Evolutionary conservation across 2,797 vertebrate genomes (phyloP).

Genomic region (Brachyrhaphis roseni): DNA sequence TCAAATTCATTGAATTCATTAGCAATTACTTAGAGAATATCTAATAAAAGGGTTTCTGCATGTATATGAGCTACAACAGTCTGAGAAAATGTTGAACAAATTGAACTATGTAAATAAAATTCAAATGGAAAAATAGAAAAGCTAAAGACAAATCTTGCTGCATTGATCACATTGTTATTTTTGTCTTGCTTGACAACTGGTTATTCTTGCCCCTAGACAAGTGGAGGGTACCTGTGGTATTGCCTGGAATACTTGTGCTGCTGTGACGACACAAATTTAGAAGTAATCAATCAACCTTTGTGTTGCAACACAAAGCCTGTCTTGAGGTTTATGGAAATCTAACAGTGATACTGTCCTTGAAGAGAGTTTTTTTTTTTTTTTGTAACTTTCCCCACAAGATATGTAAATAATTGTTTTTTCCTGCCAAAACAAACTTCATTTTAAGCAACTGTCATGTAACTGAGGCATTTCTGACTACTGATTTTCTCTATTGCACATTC

Average conservation of each 20-base stretch:
- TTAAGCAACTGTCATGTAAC: slow-evolving; percentile 40
- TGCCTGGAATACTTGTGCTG: slow-evolving; percentile 59
- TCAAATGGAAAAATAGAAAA: slow-evolving; percentile 47
- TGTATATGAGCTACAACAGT: not conserved
- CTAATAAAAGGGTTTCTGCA: not conserved
- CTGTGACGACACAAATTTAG: slow-evolving; percentile 73
- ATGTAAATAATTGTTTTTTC: slow-evolving; percentile 53
- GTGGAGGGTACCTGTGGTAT: slow-evolving; percentile 75
- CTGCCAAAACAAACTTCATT: slow-evolving; percentile 27
- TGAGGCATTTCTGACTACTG: slow-evolving; percentile 25
- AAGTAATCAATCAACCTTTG: slow-evolving; percentile 85
- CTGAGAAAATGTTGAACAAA: slow-evolving; percentile 19
- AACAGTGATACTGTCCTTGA: slow-evolving; percentile 67
- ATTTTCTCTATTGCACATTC: slow-evolving; percentile 25
- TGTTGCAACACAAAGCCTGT: slow-evolving; percentile 77
- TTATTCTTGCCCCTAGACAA: slow-evolving; percentile 66
- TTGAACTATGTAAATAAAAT: slow-evolving; percentile 35
- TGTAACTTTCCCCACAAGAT: slow-evolving; percentile 42
- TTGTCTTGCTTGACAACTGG: slow-evolving; percentile 70
- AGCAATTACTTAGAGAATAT: not conserved
- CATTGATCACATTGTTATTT: slow-evolving; percentile 74
- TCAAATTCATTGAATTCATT: not conserved
- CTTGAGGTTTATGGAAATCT: slow-evolving; percentile 77
- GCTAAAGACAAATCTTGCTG: slow-evolving; percentile 49
- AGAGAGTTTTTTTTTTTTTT: slow-evolving; percentile 33